These are phyloP conservation scores for Plutomurus gul DNA, from an alignment of 1,140 invertebrate genomes.

Conservation along the genomic window DNA sequence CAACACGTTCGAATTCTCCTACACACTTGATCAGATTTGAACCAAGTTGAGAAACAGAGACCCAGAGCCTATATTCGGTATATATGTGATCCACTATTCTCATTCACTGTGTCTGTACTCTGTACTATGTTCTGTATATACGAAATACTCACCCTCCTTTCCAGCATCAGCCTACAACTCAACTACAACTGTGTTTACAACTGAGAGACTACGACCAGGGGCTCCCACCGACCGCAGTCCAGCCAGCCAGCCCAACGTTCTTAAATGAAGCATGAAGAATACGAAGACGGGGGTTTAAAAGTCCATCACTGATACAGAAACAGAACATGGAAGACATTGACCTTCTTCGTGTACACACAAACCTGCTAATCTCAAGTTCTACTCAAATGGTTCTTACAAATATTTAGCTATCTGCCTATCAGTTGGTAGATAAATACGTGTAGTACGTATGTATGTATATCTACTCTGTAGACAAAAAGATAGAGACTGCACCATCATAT, in stretches of 20 bases:
- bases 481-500: no score
- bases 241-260: neutral
- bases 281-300: slow-evolving; percentile 39
- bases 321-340: slow-evolving; percentile 46
- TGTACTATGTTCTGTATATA: neutral
- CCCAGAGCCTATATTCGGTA: neutral
- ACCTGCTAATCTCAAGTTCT: slow-evolving; percentile 46
- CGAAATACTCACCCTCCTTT: neutral
- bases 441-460: no score
- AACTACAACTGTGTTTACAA: no score
- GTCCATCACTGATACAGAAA: slow-evolving; percentile 30
- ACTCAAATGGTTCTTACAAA: neutral
- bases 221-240: neutral
- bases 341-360: slow-evolving; percentile 49
- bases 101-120: neutral
- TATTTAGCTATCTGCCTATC: no score
- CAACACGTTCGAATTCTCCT: neutral
- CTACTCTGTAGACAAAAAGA: no score
- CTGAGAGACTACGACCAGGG: no score
- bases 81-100: neutral
- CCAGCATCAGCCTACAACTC: no score
- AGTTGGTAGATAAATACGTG: no score
- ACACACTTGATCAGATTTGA: slow-evolving; percentile 41
- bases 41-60: neutral
- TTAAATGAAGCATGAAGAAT: neutral